Base-by-base conservation (phyloP, 2,797 vertebrate species). In the Pempheris klunzingeri region DNA sequence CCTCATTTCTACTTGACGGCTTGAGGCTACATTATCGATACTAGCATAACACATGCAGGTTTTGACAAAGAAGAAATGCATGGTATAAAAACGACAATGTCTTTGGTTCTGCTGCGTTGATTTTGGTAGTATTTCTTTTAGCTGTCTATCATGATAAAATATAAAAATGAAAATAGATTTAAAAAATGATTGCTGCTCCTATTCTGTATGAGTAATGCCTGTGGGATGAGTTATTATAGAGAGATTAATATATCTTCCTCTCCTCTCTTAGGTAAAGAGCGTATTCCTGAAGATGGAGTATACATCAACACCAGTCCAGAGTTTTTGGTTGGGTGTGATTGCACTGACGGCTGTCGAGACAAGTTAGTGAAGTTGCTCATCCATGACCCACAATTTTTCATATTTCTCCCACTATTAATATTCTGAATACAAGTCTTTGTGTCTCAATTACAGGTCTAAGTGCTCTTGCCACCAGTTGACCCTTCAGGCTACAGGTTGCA, bases 381-480 rank as follows among this genome's bases (percentile, higher is more conserved):
- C 34, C 2, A 8, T 64, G 15, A 52, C 12, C 17, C 9, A 17
- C 15, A 2, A 4, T 57, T 36, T 61, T n/a, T 55, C 17, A 28
- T 4, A 8, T 36, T 47, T 62, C 22, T 52, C 22, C 28, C 10
- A 11, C 14, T 52, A 24, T 53, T n/a, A 41, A 67, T 46, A 12
- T 63, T 64, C 22, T 77, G 13, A 61, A n/a, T 26, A 18, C 3
- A 12, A 11, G 1, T 59, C 18, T 61, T 53, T 74, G 30, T 73
- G 17, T 84, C 22, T 83, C 63, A 8, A 47, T 70, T 67, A 8
- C 77, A 99, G 98, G 70, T 97, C 97, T 4, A 99, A 95, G 81
- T 99, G 98, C 76, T 97, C 97, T 5, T 99, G 98, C 88, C 97
- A 99, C 83, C 98, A 99, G 92, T 91, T 99, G 83, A 98, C 98